A percentile compares a stretch with the other conserved stretches of the same genome.
Conservation (phyloP, 2,888 invertebrate genomes). For the Nemoura dubitans region DNA sequence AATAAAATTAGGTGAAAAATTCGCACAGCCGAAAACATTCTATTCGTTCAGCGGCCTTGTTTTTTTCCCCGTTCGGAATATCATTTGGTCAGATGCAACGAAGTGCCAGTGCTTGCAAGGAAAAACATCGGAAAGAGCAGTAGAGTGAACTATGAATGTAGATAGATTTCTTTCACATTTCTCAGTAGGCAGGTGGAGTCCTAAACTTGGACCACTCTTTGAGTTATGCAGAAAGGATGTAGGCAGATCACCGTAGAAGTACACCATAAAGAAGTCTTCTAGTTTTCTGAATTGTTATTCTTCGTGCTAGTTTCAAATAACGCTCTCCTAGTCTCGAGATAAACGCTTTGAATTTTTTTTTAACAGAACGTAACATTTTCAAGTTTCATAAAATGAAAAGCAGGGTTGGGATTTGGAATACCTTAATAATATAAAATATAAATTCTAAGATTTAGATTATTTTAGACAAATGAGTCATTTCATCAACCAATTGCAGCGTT, state of each 20-base stretch:
- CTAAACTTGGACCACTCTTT: slow-evolving; percentile 36
- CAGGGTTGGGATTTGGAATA: too few species aligned
- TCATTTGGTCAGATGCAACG: not conserved
- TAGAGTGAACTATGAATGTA: slow-evolving; percentile 24
- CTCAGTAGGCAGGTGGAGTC: not conserved
- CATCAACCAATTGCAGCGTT: too few species aligned
- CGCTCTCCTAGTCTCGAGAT: not conserved
- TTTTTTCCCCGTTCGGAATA: slow-evolving; percentile 15
- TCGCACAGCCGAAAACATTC: not conserved
- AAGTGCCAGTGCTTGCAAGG: slow-evolving; percentile 14
- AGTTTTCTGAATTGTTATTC: not conserved
- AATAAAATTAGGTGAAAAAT: slow-evolving; percentile 16
- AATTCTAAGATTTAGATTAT: too few species aligned
- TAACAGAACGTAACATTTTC: too few species aligned
- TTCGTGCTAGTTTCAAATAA: not conserved
- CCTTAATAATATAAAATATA: too few species aligned
- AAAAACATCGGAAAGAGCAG: slow-evolving; percentile 28
- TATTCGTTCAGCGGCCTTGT: slow-evolving; percentile 39
- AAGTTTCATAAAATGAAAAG: too few species aligned
- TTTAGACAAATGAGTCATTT: too few species aligned
- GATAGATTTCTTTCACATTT: not conserved
- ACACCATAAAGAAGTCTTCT: not conserved
- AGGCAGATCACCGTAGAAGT: not conserved
- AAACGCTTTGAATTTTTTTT: too few species aligned
- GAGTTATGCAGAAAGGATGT: slow-evolving; percentile 33